Base-by-base conservation (phyloP, 1,140 invertebrate genomes). In the Drosophila dunni region DNA sequence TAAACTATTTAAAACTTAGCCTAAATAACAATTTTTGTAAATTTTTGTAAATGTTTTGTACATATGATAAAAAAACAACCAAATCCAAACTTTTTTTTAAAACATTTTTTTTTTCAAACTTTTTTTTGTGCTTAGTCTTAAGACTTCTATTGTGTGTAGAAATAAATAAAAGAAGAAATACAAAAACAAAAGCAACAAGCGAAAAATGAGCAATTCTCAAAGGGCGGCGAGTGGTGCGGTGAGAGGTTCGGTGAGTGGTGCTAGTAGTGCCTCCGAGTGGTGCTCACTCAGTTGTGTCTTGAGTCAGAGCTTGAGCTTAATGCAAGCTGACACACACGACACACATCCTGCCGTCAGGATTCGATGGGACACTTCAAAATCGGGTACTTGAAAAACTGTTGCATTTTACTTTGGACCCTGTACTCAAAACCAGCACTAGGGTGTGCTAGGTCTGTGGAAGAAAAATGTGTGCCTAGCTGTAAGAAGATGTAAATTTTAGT, bases 31-130 rank as follows among this genome's bases (percentile, higher is more conserved):
- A 67, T 61, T 85, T 72, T 85, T 85, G 82, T 85, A 85, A 57
- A 86, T 86, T 86, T 88, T 86, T 86, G 82, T 86, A 86, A 86
- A 86, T 86, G 67, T 86, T 86, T 88, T 86, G 82, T 86, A 86
- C 46, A 86, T 86, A 85, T 75, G 62, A 46, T 70, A 58, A 78
- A 51, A 48, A 54, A 58, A 38, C 64, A 72, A 61, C 40, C 50
- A 73, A 65, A 66, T 44, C 0, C 58, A 48, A 58, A n/a, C n/a
- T 10, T 58, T 53, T 65, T 46, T 74, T 74, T 74, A 62, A 29
- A 29, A 1, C 1, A 4, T 79, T 68, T 74, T 53, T 75, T 75
- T 77, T 62, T 67, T 6, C 3, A 29, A 60, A 60, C 88, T 73
- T 79, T 71, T 82, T 86, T 88, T 84, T 89, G 79, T 83, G 84